These are phyloP conservation scores for Euwallacea similis DNA, from an alignment of 1,140 invertebrate genomes.

Conservation along the genomic window DNA sequence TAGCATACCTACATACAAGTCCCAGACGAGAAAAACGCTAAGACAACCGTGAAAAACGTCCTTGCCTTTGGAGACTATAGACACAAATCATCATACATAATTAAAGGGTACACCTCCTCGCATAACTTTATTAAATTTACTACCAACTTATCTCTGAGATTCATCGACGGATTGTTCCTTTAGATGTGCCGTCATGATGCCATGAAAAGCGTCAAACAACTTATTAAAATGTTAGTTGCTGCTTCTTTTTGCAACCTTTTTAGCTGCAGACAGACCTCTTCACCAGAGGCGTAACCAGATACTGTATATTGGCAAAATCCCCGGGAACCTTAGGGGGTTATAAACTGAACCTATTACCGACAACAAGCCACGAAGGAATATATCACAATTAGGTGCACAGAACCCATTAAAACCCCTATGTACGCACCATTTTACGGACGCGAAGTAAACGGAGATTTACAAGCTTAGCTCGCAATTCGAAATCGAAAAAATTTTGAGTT, in stretches of 20 bases:
- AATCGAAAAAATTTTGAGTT: conserved; percentile 12
- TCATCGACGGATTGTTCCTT: conserved; percentile 20
- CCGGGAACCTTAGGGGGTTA: neutral
- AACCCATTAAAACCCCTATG: conserved; percentile 1
- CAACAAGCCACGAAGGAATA: neutral
- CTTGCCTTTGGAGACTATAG: too few species aligned
- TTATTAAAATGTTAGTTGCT: conserved; percentile 29
- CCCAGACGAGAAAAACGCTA: too few species aligned
- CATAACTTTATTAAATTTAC: conserved; percentile 25
- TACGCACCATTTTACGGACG: conserved; percentile 4
- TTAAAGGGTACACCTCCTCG: too few species aligned
- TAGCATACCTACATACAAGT: too few species aligned
- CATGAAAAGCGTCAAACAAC: conserved; percentile 30
- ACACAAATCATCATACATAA: too few species aligned
- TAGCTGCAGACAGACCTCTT: conserved; percentile 1
- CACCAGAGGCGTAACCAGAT: conserved; percentile 18
- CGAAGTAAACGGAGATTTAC: conserved; percentile 7
- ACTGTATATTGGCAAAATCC: neutral
- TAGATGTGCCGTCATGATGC: conserved; percentile 25
- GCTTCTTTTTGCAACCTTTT: conserved; percentile 15
- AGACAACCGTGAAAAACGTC: too few species aligned
- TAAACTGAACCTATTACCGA: neutral
- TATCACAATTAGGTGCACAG: conserved; percentile 3
- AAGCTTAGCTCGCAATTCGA: conserved; percentile 7
- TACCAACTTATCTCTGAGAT: neutral